Percentiles rank a stretch among this genome's conserved stretches.
phyloP scores from a whole-genome alignment of 30 jellyfish, hydroid and myxozoan genomes.

The Hydractinia symbiolongicarpus region DNA sequence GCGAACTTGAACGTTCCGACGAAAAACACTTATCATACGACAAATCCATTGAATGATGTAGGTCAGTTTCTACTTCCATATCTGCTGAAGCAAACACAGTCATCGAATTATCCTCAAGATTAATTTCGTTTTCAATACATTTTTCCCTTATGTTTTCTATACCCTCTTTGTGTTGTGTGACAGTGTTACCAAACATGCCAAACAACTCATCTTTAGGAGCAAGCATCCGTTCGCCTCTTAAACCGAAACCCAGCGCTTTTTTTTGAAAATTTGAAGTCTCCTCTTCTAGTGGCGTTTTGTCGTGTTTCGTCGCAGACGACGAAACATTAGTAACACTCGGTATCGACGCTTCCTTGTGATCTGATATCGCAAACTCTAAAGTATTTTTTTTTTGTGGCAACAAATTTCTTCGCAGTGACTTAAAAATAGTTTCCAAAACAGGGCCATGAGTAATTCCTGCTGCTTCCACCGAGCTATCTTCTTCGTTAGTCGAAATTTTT shows the following conservation, averaged over 20 bases:
- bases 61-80: too few species aligned
- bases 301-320: background rate
- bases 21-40: background rate
- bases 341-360: background rate
- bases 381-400: background rate
- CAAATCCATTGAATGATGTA: background rate
- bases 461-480: background rate
- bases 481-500: background rate
- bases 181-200: too few species aligned
- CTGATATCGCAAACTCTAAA: background rate
- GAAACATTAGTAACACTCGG: background rate
- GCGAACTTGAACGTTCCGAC: slow-evolving; percentile 20
- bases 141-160: too few species aligned
- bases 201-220: too few species aligned
- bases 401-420: background rate
- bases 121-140: too few species aligned
- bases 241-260: too few species aligned
- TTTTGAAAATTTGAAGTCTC: too few species aligned
- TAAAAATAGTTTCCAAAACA: background rate
- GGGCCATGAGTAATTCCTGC: background rate
- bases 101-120: too few species aligned
- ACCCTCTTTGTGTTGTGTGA: too few species aligned
- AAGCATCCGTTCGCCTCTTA: too few species aligned
- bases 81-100: too few species aligned
- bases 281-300: background rate